These are phyloP conservation scores for Butorides virescens DNA, from an alignment of 2,113 vertebrate genomes.

Conservation along the genomic window DNA sequence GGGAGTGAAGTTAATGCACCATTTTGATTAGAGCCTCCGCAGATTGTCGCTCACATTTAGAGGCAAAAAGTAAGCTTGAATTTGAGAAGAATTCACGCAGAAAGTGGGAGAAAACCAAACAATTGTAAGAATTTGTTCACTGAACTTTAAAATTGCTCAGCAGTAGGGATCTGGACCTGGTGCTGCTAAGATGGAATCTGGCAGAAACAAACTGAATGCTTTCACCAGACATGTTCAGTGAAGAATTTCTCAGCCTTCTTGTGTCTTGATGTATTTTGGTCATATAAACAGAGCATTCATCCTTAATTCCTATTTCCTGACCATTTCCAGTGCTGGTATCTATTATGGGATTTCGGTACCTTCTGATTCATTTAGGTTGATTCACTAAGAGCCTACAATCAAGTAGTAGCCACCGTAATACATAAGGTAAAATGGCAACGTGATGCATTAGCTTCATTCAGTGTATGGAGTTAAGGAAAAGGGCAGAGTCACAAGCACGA, in stretches of 20 bases:
- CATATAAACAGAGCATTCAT: constrained; percentile 6
- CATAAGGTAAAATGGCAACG: neutral
- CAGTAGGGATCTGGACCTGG: neutral
- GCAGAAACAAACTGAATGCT: neutral
- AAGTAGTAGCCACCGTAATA: neutral
- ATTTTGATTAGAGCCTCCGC: neutral
- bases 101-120: constrained; percentile 20
- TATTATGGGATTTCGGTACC: neutral
- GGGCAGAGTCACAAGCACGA: neutral
- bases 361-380: neutral
- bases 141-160: constrained; percentile 44
- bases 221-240: neutral
- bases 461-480: neutral
- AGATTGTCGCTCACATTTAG: neutral
- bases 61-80: constrained; percentile 35
- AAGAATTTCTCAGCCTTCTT: constrained; percentile 19
- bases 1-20: neutral
- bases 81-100: neutral
- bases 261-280: neutral
- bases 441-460: neutral
- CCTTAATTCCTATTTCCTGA: constrained; percentile 22
- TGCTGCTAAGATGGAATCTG: constrained; percentile 11
- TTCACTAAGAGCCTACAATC: neutral
- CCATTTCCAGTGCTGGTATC: neutral
- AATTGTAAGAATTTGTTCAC: constrained; percentile 42